Evolutionary conservation across 2,113 vertebrate species (phyloP), one percentile per base, ranked within the genome.

Genomic region (Genyomyrus donnyi): DNA sequence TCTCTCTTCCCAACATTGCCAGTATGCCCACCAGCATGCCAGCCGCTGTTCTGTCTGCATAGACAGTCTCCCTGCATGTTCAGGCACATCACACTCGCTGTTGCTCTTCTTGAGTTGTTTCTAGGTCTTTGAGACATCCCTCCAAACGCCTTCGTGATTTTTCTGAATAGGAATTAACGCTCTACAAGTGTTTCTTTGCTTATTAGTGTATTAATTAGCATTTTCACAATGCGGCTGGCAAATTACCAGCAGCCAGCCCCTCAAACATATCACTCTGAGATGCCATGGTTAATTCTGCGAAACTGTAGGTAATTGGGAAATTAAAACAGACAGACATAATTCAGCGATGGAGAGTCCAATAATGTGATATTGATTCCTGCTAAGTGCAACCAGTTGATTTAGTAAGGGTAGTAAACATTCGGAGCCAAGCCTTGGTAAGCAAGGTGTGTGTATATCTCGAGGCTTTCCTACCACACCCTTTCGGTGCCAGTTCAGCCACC

Each of bases 321-420:
- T 84, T 85, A 53, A 62, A 85, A 62, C 90, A 58, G 87, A 90
- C 77, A 66, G 85, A 92, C 66, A 87, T 77, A 91, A 93, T 90
- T 89, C 83, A 70, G 87, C 77, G 91, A 93, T 92, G 92, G 89
- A 91, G 85, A 90, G 91, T 91, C 91, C 91, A 93, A 93, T 94
- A 89, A 89, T 87, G 77, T 27, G 88, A 53, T 92, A 94, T 92
- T 92, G 94, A 95, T 94, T 91, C 27, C 27, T 89, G 89, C 90
- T 93, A 93, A 93, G 92, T 93, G 89, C 92, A 92, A 91, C 91
- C 85, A 89, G 87, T 91, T 87, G 62, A 89, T 92, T 93, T 92
- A 93, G 91, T 58, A 90, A 48, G 21, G 83, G 56, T 45, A 49
- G 53, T 87, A 49, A 89, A 66, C 66, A 90, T 88, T 89, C 48